Conservation (phyloP, 2,113 vertebrate genomes). For the Hucho hucho region DNA sequence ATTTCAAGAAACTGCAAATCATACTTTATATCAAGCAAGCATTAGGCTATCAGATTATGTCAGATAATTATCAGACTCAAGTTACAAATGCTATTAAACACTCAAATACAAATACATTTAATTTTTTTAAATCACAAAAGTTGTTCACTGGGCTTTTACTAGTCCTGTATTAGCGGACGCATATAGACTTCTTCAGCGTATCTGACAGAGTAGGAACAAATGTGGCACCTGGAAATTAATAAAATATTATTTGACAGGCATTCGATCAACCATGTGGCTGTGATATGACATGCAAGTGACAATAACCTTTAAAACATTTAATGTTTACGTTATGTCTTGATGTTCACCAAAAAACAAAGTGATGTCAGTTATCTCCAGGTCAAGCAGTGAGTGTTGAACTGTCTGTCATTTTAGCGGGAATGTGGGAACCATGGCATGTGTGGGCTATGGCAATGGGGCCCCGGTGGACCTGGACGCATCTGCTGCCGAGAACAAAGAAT, state of each 20-base stretch:
- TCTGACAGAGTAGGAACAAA: neutral
- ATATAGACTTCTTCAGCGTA: neutral
- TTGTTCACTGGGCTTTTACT: no score
- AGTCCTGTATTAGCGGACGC: no score
- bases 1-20: no score
- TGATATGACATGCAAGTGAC: neutral
- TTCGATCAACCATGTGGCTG: neutral
- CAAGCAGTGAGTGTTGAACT: neutral
- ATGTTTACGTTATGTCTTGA: neutral
- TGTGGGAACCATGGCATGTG: conserved; percentile 55
- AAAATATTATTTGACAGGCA: neutral
- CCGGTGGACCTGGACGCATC: conserved; percentile 65
- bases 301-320: neutral
- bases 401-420: conserved; percentile 50
- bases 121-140: no score
- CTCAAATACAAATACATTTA: no score
- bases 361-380: neutral
- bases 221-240: neutral
- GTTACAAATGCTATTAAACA: no score
- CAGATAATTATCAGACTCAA: no score
- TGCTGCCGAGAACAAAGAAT: conserved; percentile 70
- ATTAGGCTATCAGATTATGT: no score
- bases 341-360: neutral
- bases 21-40: no score
- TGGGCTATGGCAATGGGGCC: conserved; percentile 52